phyloP scores from a whole-genome alignment of 92 coral and sea anemone species.

The Parazoanthus darwini region DNA sequence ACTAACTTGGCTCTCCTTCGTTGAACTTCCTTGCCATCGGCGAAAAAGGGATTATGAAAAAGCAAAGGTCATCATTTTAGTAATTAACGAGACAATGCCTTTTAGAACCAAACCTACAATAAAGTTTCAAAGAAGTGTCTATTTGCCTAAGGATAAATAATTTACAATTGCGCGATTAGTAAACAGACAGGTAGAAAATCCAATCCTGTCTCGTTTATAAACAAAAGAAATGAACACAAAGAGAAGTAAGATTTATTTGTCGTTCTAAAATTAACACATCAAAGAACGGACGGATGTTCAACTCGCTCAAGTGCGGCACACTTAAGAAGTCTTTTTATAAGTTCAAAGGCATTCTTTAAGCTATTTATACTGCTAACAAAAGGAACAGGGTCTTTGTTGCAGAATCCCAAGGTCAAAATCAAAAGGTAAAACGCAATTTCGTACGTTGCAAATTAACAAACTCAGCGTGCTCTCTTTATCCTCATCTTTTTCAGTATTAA shows the following conservation, averaged over 20 bases:
- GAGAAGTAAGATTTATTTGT: conserved; percentile 2
- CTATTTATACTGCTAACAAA: background rate
- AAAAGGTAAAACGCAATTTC: background rate
- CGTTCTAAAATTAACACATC: conserved; percentile 34
- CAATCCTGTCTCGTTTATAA: conserved; percentile 25
- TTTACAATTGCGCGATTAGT: conserved; percentile 33
- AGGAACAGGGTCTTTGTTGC: background rate
- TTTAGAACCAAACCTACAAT: conserved; percentile 1
- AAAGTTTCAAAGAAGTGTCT: conserved; percentile 25
- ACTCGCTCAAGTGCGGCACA: conserved; percentile 5
- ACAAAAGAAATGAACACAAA: conserved; percentile 37
- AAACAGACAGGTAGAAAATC: conserved; percentile 36
- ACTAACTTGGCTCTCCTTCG: background rate
- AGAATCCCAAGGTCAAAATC: background rate
- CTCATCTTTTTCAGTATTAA: background rate
- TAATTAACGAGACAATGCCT: conserved; percentile 28
- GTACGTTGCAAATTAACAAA: background rate
- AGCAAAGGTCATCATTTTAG: conserved; percentile 29
- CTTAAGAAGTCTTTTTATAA: conserved; percentile 7
- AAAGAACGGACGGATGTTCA: conserved; percentile 2
- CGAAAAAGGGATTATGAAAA: conserved; percentile 29
- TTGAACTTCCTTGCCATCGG: conserved; percentile 17
- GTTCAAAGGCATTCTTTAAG: background rate
- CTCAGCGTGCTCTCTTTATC: background rate
- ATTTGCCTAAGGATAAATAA: conserved; percentile 30